Percentiles rank a stretch among this genome's conserved stretches.
Evolutionary conservation across 2,113 vertebrate genomes (phyloP).

Genomic region (Ivindomyrus marchei): DNA sequence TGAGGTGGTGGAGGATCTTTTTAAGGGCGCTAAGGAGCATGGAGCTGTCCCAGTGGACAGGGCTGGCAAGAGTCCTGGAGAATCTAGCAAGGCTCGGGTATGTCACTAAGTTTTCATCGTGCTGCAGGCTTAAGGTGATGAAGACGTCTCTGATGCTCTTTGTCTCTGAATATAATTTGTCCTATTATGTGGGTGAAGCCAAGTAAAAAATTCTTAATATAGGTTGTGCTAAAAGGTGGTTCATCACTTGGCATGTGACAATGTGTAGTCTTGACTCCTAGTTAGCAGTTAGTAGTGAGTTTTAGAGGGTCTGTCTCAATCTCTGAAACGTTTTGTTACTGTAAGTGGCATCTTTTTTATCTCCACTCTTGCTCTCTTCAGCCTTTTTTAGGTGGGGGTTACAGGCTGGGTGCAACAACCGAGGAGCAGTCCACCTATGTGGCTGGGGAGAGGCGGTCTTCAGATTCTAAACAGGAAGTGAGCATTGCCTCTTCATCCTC

Average conservation of each 20-base stretch:
- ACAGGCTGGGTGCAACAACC: slow-evolving; percentile 85
- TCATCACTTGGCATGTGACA: not conserved
- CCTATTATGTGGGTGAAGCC: not conserved
- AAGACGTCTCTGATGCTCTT: not conserved
- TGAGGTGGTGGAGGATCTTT: slow-evolving; percentile 94
- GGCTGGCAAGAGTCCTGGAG: slow-evolving; percentile 66
- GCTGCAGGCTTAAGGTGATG: not conserved
- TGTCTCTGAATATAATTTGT: not conserved
- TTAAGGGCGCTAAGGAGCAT: slow-evolving; percentile 92
- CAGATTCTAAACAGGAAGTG: slow-evolving; percentile 77
- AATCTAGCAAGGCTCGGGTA: slow-evolving; percentile 76
- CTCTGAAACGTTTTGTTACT: not conserved
- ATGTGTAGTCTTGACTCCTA: not conserved
- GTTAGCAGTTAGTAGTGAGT: not conserved
- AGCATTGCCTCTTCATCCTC: slow-evolving; percentile 46
- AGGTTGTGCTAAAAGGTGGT: not conserved
- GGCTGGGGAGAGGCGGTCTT: slow-evolving; percentile 65
- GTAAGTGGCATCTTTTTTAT: not conserved
- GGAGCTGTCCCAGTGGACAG: slow-evolving; percentile 88
- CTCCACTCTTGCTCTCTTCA: slow-evolving; percentile 35
- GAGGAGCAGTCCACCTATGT: slow-evolving; percentile 89
- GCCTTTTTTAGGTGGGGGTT: slow-evolving; percentile 90
- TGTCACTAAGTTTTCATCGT: not conserved
- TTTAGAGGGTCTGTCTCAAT: not conserved
- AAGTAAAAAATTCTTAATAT: not conserved